Percentiles rank a stretch among this genome's conserved stretches.
phyloP scores from a whole-genome alignment of 1,140 invertebrate genomes.

The Drosophila arizonae region DNA sequence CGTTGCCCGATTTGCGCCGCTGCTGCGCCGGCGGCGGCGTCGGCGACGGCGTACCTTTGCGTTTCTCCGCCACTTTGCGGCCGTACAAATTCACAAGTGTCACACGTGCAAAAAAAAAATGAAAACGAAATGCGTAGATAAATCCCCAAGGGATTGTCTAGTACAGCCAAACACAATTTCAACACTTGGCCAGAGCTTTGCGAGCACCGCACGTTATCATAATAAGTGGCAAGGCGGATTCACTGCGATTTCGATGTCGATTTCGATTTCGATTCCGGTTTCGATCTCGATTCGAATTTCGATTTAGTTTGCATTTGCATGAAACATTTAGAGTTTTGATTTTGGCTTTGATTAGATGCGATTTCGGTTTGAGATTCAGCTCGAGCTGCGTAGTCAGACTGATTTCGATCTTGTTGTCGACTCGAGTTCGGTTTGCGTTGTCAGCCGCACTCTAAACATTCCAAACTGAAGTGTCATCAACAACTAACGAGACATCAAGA shows the following conservation, averaged over 20 bases:
- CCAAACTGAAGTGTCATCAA: conserved; percentile 83
- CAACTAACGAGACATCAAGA: conserved; percentile 83
- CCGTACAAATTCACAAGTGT: conserved; percentile 29
- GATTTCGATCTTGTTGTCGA: conserved; percentile 21
- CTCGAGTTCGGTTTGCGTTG: conserved; percentile 29
- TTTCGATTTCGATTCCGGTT: too few relatives aligned
- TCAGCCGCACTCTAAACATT: conserved; percentile 79
- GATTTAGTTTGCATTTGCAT: too few relatives aligned
- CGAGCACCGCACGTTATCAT: not conserved
- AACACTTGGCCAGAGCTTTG: conserved; percentile 9
- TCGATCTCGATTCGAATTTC: too few relatives aligned
- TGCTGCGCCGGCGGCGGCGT: conserved; percentile 61
- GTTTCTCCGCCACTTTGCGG: conserved; percentile 82
- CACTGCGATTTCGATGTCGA: not conserved
- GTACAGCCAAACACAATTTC: not conserved
- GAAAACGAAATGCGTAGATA: not conserved
- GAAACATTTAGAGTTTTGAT: not conserved
- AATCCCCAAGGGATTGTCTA: not conserved
- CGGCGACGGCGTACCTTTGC: conserved; percentile 70
- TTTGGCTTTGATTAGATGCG: not conserved
- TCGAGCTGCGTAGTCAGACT: not conserved
- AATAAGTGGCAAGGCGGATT: conserved; percentile 4
- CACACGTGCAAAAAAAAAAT: conserved; percentile 28
- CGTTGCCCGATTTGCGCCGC: conserved; percentile 60
- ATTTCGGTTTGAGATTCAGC: not conserved